Base-by-base conservation (phyloP, 64 coral and sea anemone species). In the Dendrophyllia cribrosa region DNA sequence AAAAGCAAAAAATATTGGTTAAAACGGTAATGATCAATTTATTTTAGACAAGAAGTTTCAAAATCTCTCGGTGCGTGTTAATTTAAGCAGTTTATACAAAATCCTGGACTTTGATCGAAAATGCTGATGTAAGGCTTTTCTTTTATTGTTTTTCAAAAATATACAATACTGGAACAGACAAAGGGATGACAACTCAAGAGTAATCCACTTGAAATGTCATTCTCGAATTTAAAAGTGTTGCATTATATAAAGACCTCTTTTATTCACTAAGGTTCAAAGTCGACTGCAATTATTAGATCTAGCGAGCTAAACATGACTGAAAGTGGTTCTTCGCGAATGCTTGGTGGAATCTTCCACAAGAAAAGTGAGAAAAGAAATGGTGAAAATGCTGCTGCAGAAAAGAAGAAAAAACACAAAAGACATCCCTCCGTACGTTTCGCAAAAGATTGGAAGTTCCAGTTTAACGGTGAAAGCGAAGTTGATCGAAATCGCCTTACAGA, bases 391-490 rank as follows among this genome's bases (percentile, higher is more conserved):
- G 2, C 43, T 67, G 19, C 19, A 68, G 17, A 66, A 14, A 68
- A 84, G 45, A 84, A 23, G 19, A 84, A 67, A 43, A 59, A 65
- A 19, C 79, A 64, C 24, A 84, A 50, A 84, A 43, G 80, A 10
- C 43, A 56, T 4, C n/a, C 5, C 5, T 52, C 75, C 4, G 20
- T 77, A 8, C 9, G 16, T 11, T 23, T 50, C 7, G 1, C 20
- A 23, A 55, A 55, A 11, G 75, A 5, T 22, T 77, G 20, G 75
- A 50, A 16, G 3, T 16, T 77, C 8, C 17, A 9, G 34, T 34
- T 34, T 48, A 75, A 17, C 16, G 14, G 6, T 50, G 72, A 56
- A 56, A 56, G 53, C 12, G 53, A 56, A 56, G 12, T 56, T 56
- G 53, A 56, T 56, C 70, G 26, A 12, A 8, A 5, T 19, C 26